A percentile compares a stretch with the other conserved stretches of the same genome.
Conservation (phyloP, 2,888 invertebrate genomes). For the Anthrax anthrax region DNA sequence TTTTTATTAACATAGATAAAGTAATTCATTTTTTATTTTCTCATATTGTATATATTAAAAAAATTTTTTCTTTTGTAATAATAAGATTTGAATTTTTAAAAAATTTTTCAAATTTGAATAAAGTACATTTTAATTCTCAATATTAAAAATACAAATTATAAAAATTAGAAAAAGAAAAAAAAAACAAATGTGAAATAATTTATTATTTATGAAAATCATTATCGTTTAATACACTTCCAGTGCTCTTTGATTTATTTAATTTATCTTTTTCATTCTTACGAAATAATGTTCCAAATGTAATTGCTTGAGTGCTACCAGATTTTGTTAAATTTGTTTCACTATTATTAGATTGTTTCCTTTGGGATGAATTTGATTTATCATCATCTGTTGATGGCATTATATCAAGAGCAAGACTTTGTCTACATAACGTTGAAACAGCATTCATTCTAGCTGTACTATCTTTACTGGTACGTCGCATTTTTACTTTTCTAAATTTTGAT, state of each 20-base stretch:
- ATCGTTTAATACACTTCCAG: neutral
- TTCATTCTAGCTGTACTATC: conserved; percentile 34
- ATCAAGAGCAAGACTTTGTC: conserved; percentile 60
- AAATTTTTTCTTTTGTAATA: no score
- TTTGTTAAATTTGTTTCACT: conserved; percentile 20
- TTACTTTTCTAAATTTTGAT: conserved; percentile 44
- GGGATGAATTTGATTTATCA: neutral
- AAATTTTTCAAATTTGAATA: no score
- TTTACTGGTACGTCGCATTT: conserved; percentile 29
- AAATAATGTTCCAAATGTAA: conserved; percentile 8
- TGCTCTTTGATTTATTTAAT: conserved; percentile 29
- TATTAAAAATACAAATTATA: no score
- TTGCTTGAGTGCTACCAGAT: conserved; percentile 28
- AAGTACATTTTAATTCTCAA: no score
- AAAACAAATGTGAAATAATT: no score
- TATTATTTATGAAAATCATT: neutral
- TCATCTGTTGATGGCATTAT: conserved; percentile 18
- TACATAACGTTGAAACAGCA: conserved; percentile 53
- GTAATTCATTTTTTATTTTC: no score
- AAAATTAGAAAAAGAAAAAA: no score
- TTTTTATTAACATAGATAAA: no score
- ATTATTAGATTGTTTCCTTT: neutral
- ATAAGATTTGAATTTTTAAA: no score
- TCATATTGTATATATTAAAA: no score
- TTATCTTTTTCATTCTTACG: conserved; percentile 15